Evolutionary conservation across 2,888 invertebrate species (phyloP), one percentile per base, ranked within the genome.

Genomic region (Cylloceria caligata): DNA sequence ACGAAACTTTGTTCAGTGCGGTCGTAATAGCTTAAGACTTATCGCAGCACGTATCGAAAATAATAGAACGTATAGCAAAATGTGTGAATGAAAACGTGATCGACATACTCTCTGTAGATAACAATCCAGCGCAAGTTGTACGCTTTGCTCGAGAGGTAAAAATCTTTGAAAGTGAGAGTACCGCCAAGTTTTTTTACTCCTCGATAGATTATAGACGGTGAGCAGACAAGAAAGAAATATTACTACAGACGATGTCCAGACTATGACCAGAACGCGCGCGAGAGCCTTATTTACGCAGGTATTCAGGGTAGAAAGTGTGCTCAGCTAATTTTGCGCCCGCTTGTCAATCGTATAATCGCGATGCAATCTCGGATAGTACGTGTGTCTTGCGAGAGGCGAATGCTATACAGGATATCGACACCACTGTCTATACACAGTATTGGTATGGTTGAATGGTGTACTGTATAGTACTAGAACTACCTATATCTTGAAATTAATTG

Each of bases 291-390:
- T 83, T 72, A 73, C 65, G 65, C 57, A 52, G 79, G 47, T 72
- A 60, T 81, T 84, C 82, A 81, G 72, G 55, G 83, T 86, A 85
- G 86, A 85, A 87, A 87, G 83, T 79, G 80, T 71, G 57, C 45
- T 57, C 77, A 49, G 71, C 42, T 79, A 71, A 79, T 78, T 81
- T 81, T 74, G 67, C 77, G 73, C 67, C 49, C 71, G 69, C 74
- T 68, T 78, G 78, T 79, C 55, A 76, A 81, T 81, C 72, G 52
- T n/a, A 68, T 47, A 72, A 77, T 60, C 76, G 42, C 62, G 55
- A 68, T 76, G 75, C 57, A 76, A 76, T 76, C 75, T 42, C 57
- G 34, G 55, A 67, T 67, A 52, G 74, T 65, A 75, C 55, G 45
- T 45, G 75, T 67, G 34, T 75, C 75, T 27, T 42, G 34, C 11